Percentiles rank a stretch among this genome's conserved stretches.
These are phyloP conservation scores for Holacanthus passer DNA, from an alignment of 2,113 vertebrate genomes.

Conservation along the genomic window DNA sequence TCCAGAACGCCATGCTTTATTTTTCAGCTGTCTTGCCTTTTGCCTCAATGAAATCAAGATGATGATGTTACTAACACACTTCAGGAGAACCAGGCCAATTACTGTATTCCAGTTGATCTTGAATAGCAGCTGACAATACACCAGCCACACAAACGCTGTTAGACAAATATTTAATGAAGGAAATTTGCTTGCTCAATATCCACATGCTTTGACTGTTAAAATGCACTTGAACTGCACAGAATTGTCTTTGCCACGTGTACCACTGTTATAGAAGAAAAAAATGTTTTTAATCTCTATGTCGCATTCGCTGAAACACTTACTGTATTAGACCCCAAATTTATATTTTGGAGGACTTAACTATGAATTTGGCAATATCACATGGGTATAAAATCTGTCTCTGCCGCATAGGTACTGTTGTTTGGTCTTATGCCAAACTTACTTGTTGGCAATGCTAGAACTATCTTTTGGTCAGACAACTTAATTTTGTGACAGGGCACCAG, in stretches of 20 bases:
- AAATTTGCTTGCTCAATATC: conserved; percentile 11
- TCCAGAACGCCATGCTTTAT: too few relatives aligned
- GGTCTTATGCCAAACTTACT: neutral
- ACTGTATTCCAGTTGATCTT: neutral
- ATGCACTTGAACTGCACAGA: neutral
- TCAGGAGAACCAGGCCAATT: neutral
- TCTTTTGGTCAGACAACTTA: neutral
- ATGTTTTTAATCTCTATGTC: neutral
- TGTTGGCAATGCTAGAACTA: neutral
- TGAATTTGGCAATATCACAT: neutral
- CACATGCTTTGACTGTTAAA: neutral
- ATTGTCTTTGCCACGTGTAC: neutral
- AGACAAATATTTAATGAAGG: neutral
- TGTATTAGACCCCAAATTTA: neutral
- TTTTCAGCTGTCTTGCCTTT: neutral
- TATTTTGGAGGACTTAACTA: neutral
- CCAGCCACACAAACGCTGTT: neutral
- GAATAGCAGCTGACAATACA: neutral
- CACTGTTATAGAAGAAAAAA: neutral
- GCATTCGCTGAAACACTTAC: neutral
- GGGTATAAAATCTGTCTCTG: neutral
- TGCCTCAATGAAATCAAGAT: neutral
- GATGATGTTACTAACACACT: neutral
- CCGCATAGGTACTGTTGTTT: neutral
- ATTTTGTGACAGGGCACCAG: neutral